Evolutionary conservation across 2,113 vertebrate species (phyloP), one percentile per base, ranked within the genome.

Genomic region (Zapornia atra): DNA sequence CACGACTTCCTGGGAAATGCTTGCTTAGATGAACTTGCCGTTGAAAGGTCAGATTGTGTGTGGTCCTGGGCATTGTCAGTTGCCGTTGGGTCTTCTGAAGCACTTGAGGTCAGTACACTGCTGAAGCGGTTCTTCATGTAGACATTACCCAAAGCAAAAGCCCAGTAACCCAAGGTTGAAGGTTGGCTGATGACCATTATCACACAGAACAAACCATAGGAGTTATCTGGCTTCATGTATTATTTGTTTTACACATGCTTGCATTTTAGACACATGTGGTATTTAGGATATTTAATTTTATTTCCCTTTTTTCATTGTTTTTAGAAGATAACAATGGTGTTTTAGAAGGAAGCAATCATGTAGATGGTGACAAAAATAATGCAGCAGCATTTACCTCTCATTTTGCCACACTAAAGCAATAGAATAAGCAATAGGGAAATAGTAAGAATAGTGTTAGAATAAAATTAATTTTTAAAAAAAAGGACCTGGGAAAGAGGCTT

Each of bases 1-100:
- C 0, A 0, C 22, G 51, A 15, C 9, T 61, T 56, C 22, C 15
- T 5, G 16, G 12, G 50, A 6, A 28, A n/a, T 25, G 21, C 50
- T 71, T 53, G 9, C 20, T 25, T 26, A 4, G 48, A 2, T 44
- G 48, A 66, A 14, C 20, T 51, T 29, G 4, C 21, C 5, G 0
- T 15, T 42, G 24, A 33, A 51, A 24, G 60, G 15, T 38, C 36
- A n/a, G 18, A 5, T 33, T 54, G 15, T 4, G 3, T 28, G 61
- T 26, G 34, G 29, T 65, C 18, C 31, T 69, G 21, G 36, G n/a
- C 29, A 0, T 44, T 4, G 3, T 44, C 42, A 11, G 46, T 26
- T 72, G 15, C 34, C 16, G 18, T 33, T 18, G 73, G 26, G 20
- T 38, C 14, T 50, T 76, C n/a, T 70, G 71, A 15, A 57, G 40